Evolutionary conservation across 2,113 vertebrate species (phyloP), one percentile per base, ranked within the genome.

Genomic region (Stercorarius parasiticus): DNA sequence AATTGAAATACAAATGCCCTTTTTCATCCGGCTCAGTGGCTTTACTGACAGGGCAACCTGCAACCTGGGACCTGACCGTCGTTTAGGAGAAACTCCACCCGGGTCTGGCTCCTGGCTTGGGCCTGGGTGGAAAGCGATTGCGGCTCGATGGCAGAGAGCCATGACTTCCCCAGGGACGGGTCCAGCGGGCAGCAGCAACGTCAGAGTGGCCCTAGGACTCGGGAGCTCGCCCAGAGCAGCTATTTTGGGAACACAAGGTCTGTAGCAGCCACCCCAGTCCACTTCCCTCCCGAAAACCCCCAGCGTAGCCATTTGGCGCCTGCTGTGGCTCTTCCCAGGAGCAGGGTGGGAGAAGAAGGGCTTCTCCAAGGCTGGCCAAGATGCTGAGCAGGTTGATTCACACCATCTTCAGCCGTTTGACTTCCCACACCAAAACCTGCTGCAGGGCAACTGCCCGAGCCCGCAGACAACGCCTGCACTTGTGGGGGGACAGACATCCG

Each of bases 1-100:
- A 36, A 79, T 10, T 65, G 83, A 96, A 98, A 97, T 88, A 95
- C 86, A 96, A 84, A 90, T 45, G 70, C 62, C 94, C 77, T 82
- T 89, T 59, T 90, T 85, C 95, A 83, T 82, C 27, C 42, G 82
- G 62, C 85, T 66, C 74, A 50, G 74, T 74, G 70, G 56, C 50
- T 81, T 32, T 81, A 65, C 27, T 47, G 74, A 78, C 90, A 89
- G 77, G 90, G 53, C 67, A 86, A 21, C 38, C 64, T 20, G 2
- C 43, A 52, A 40, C 42, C 78, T 61, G 79, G 78, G 83, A 71
- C 71, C 20, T 27, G 74, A 25, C 53, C 58, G 86, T 32, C 55
- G n/a, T 1, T 26, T 14, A 64, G 77, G 53, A 69, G 59, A 38
- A 91, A 71, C 52, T 49, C 79, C 65, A 16, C 11, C 59, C 6